Percentiles rank a stretch among this genome's conserved stretches.
These are phyloP conservation scores for Diplazon laetatorius DNA, from an alignment of 2,888 invertebrate genomes.

Conservation along the genomic window DNA sequence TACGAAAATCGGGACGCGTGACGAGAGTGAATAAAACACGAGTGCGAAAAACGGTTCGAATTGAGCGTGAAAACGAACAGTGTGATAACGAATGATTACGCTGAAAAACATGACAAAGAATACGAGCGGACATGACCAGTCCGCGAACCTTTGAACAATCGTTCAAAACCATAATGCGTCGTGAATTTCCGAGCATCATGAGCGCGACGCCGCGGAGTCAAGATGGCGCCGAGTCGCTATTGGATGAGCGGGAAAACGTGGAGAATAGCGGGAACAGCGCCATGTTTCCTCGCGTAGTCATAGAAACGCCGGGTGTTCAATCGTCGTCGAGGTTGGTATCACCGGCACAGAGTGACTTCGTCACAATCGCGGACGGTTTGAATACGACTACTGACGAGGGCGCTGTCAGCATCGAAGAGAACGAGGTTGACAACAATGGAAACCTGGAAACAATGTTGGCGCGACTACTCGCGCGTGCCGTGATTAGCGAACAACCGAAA, in stretches of 20 bases:
- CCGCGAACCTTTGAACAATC: neutral
- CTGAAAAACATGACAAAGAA: too few species aligned
- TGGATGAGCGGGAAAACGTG: too few species aligned
- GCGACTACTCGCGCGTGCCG: neutral
- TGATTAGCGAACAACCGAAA: neutral
- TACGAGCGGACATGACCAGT: neutral
- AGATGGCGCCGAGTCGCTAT: neutral
- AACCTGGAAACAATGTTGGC: neutral
- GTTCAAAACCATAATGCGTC: neutral
- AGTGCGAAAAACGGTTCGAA: neutral
- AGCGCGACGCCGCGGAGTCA: neutral
- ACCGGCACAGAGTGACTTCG: neutral
- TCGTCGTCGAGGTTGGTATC: neutral
- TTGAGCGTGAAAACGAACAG: neutral
- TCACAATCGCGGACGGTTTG: neutral
- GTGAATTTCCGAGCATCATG: neutral
- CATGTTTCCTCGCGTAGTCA: too few species aligned
- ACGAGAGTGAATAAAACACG: neutral
- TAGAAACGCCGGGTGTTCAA: neutral
- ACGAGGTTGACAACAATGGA: neutral
- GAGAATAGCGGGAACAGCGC: too few species aligned
- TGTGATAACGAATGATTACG: neutral
- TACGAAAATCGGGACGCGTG: neutral
- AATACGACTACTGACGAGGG: neutral
- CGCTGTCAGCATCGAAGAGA: too few species aligned